Evolutionary conservation across 2,113 vertebrate species (phyloP), one percentile per base, ranked within the genome.

Genomic region (Aspidoscelis tigris): DNA sequence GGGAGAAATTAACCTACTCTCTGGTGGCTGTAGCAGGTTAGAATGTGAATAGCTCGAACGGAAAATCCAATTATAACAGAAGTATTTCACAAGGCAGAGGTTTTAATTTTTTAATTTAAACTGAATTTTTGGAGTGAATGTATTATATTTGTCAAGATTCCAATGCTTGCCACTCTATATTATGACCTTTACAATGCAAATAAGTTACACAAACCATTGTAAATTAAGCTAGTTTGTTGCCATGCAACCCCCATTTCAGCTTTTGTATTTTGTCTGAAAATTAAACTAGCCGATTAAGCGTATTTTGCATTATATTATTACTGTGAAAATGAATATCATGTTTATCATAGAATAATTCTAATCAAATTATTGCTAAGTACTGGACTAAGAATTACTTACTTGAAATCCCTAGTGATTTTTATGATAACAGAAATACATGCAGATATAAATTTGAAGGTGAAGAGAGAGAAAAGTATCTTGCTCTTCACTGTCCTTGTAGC

Each of bases 221-320:
- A 22, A 76, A 68, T 75, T 16, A 53, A 50, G 26, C 20, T 41
- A 43, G 21, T 22, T 33, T 18, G 44, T 41, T 73, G 71, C 16
- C 14, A 43, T 5, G 33, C 11, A 78, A 76, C 55, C 12, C 12
- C 6, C 33, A 53, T 3, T 41, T 22, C 78, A 80, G 43, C 2
- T 68, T 44, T 70, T 53, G 10, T 55, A 12, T 77, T n/a, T 33
- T n/a, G 7, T 61, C 8, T 41, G 41, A 78, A 72, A 78, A 55
- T 71, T 26, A 20, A 44, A 43, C 65, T 71, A 61, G n/a, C 71
- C 55, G 24, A n/a, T 84, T 61, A 78, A n/a, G 16, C 70, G 47
- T 61, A 14, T 16, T 78, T 71, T 78, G 33, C 6, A 78, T 84
- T 78, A 78, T 44, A 72, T 78, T 72, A 84, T n/a, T 78, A 20